These are phyloP conservation scores for Lepetodrilus schrolli DNA, from an alignment of 2,888 invertebrate genomes.

Conservation along the genomic window DNA sequence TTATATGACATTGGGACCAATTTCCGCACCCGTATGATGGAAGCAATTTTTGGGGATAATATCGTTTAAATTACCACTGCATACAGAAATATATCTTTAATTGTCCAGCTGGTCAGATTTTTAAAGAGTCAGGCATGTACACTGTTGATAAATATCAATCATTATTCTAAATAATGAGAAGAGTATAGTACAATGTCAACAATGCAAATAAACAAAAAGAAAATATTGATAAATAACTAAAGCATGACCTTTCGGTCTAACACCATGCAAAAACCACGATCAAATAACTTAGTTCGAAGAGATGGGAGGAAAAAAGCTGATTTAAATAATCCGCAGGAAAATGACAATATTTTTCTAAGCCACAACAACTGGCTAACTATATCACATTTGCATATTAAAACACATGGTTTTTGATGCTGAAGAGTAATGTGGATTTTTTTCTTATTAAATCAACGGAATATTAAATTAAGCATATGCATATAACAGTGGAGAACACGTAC, in stretches of 20 bases:
- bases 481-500: conserved; percentile 21
- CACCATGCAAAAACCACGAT: conserved; percentile 30
- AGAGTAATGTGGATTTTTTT: conserved; percentile 7
- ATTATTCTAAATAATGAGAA: neutral
- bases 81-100: too few species aligned
- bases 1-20: too few species aligned
- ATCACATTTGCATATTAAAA: conserved; percentile 16
- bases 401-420: conserved; percentile 21
- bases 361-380: conserved; percentile 26
- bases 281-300: conserved; percentile 27
- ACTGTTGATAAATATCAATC: conserved; percentile 22
- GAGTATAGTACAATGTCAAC: conserved; percentile 28
- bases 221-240: conserved; percentile 28
- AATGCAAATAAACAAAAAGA: conserved; percentile 28
- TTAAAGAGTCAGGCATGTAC: conserved; percentile 2
- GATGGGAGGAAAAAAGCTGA: conserved; percentile 27
- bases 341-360: conserved; percentile 28
- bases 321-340: conserved; percentile 29
- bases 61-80: too few species aligned
- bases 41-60: too few species aligned
- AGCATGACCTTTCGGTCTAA: conserved; percentile 16
- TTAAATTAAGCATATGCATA: conserved; percentile 16
- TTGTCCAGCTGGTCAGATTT: neutral
- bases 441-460: conserved; percentile 19
- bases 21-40: too few species aligned